Base-by-base conservation (phyloP, 2,113 vertebrate species). In the Nematolebias whitei region DNA sequence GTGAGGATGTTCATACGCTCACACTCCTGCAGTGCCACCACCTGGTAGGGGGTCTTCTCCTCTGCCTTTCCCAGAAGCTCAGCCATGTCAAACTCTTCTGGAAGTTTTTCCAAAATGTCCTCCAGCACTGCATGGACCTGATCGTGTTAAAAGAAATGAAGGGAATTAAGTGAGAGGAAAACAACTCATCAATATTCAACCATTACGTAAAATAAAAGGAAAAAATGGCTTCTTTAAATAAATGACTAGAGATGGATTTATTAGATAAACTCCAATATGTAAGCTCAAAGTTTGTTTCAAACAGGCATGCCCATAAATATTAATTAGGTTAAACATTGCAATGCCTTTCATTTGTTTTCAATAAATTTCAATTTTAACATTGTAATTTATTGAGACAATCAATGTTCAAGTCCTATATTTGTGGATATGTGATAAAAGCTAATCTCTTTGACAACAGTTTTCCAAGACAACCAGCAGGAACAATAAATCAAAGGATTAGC, bases 21-120 rank as follows among this genome's bases (percentile, higher is more conserved):
- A 2, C 97, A 99, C 84, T 99, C 98, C 90, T 99, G 98, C 29
- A 99, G 87, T 3, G 89, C 95, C 20, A 99, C 96, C 40, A 96
- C 95, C 0, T 93, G 64, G 3, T 95, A 99, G 0, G 98, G 98
- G 0, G 94, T 97, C 79, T 92, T 94, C 60, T 98, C 95, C 80
- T 96, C 94, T 19, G 91, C 93, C 69, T 85, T 96, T 0, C 82
- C 91, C 87, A 95, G 84, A 79, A 99, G 86, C 71, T 99, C 96
- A 0, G 75, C 22, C 72, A 96, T 87, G 90, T 94, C 95, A 82
- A 99, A 98, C 70, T 95, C 93, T 0, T 98, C 96, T 0, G 89
- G 89, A n/a, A 98, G 68, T 64, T 92, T 96, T 84, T 98, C 96
- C 39, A 95, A 2, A 60, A 99, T 90, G 62, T 98, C 96, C 14